Conservation (phyloP, 1,140 invertebrate species). For the Archegozetes longisetosus region DNA sequence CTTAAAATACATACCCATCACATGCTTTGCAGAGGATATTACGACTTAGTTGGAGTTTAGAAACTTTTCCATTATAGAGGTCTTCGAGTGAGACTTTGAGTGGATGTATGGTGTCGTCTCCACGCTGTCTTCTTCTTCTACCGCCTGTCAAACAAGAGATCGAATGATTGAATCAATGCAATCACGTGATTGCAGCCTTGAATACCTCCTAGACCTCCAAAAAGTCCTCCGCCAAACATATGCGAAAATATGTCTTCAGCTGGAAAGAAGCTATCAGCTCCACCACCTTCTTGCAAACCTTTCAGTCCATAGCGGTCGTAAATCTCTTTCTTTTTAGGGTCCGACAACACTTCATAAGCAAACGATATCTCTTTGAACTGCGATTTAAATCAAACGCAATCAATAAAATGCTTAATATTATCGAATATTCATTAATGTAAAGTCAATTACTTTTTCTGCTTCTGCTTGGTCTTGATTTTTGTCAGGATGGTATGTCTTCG, state of each 20-base stretch:
- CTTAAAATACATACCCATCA: constrained; percentile 36
- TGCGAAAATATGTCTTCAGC: constrained; percentile 45
- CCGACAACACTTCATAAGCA: constrained; percentile 65
- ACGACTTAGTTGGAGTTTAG: constrained; percentile 32
- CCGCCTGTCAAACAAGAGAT: constrained; percentile 21
- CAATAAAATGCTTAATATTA: not conserved
- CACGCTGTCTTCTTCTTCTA: constrained; percentile 34
- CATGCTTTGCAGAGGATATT: constrained; percentile 32
- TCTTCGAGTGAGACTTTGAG: constrained; percentile 36
- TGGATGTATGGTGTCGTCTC: constrained; percentile 52
- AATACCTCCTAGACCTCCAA: constrained; percentile 28
- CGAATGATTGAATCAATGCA: not conserved
- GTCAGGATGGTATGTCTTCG: constrained; percentile 73
- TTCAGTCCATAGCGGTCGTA: constrained; percentile 63
- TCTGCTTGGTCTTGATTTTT: constrained; percentile 67
- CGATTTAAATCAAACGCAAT: constrained; percentile 13
- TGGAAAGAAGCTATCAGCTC: constrained; percentile 33
- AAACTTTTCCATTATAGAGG: constrained; percentile 32
- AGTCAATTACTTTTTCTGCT: constrained; percentile 28
- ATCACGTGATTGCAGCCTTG: not conserved
- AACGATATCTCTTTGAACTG: constrained; percentile 72
- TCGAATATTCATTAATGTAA: not conserved
- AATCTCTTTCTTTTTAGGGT: constrained; percentile 37
- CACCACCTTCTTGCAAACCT: constrained; percentile 53
- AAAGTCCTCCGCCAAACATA: constrained; percentile 41